These are phyloP conservation scores for Drosophila yakuba DNA, from an alignment of 1,140 invertebrate genomes.

Conservation along the genomic window DNA sequence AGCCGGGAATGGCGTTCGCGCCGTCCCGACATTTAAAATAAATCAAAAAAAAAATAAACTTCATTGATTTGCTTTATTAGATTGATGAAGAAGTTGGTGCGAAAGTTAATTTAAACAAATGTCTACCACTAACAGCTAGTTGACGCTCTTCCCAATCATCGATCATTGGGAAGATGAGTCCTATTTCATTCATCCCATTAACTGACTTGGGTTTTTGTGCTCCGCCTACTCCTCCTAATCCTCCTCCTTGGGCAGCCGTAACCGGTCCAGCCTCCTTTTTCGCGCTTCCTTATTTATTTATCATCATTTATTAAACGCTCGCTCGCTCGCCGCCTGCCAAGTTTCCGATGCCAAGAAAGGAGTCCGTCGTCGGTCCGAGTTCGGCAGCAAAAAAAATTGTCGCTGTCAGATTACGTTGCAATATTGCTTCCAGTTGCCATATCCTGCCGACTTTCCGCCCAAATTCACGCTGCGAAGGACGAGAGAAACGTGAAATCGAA, in stretches of 20 bases:
- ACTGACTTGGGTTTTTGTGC: conserved; percentile 20
- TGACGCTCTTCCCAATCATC: conserved; percentile 11
- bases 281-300: conserved; percentile 74
- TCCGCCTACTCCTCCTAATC: not conserved
- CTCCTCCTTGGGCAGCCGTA: not conserved
- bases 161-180: conserved; percentile 17
- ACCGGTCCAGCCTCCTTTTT: conserved; percentile 49
- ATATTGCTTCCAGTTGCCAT: conserved; percentile 82
- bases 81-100: not conserved
- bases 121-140: conserved; percentile 5
- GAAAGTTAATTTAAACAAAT: conserved; percentile 41
- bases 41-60: conserved; percentile 3
- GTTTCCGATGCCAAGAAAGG: conserved; percentile 63
- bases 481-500: conserved; percentile 4
- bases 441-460: conserved; percentile 73
- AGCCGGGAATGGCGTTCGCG: conserved; percentile 85
- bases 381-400: conserved; percentile 61
- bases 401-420: conserved; percentile 80
- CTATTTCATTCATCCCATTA: conserved; percentile 37
- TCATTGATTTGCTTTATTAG: not conserved
- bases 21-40: conserved; percentile 73
- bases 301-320: conserved; percentile 76
- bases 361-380: conserved; percentile 54
- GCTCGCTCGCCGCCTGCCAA: conserved; percentile 37
- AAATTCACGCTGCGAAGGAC: conserved; percentile 47